Evolutionary conservation across 2,888 invertebrate genomes (phyloP), one percentile per base, ranked within the genome.

Genomic region (Agrochola lota): DNA sequence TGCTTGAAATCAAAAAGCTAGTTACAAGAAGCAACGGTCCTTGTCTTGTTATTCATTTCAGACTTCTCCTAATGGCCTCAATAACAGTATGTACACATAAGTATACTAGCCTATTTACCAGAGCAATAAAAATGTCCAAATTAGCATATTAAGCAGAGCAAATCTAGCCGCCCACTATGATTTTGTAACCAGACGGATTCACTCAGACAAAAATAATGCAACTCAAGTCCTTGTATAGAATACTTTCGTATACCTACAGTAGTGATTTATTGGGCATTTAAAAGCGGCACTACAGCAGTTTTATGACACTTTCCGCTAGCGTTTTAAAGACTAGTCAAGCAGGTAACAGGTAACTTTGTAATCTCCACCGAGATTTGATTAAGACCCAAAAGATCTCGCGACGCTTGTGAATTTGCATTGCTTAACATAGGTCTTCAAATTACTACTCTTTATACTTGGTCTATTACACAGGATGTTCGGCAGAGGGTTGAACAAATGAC

Each of bases 121-220:
- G 60, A 35, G 43, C 3, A 81, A 82, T 80, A 64, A 74, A 81
- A 74, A 71, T 71, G 43, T 63, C 63, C 30, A 55, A 63, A 83
- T 83, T 77, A 73, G 20, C 70, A 84, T 80, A 84, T 71, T 80
- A 83, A 80, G 46, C 70, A 71, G 67, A 73, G 84, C 84, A 80
- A 23, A 75, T 64, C 77, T 63, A 59, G n/a, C 59, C 71, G 63
- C 75, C 64, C 35, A 80, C 70, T 9, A 23, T 15, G 23, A 71
- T 84, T 71, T 63, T 68, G 79, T 63, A 82, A 80, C 17, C 7
- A 35, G 17, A 60, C 35, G 30, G n/a, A 71, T 69, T 78, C 46
- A 26, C 30, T 78, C 20, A 11, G 35, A 30, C 46, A 71, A 57
- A 63, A 55, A n/a, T 26, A 75, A 59, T 62, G 43, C 68, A 55